Conservation (phyloP, 2,888 invertebrate species). For the Torymus texanus region DNA sequence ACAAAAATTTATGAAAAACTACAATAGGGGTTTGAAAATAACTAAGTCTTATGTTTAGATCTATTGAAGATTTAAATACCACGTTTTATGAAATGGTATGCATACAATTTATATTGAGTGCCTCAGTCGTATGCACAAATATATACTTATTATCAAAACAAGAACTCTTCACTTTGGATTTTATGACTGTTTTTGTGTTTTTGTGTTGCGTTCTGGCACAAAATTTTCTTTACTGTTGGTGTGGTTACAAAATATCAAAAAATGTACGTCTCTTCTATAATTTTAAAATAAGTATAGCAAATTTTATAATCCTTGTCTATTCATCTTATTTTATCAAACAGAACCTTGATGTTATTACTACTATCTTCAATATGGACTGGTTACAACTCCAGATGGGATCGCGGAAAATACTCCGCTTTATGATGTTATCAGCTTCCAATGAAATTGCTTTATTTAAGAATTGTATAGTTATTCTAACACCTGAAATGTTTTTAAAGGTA, state of each 20-base stretch:
- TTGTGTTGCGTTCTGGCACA: constrained; percentile 26
- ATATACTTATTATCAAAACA: constrained; percentile 23
- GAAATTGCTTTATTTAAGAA: constrained; percentile 9
- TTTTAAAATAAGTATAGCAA: no score
- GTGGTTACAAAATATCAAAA: constrained; percentile 22
- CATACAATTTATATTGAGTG: constrained; percentile 11
- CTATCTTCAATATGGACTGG: no score
- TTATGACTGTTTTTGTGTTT: constrained; percentile 21
- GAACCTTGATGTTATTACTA: no score
- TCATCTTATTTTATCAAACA: no score
- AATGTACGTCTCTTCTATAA: not conserved
- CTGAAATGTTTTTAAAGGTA: constrained; percentile 20
- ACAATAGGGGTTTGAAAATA: no score
- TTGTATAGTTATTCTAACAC: not conserved
- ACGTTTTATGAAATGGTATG: not conserved
- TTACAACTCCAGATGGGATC: no score
- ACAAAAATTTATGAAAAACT: no score
- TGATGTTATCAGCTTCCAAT: constrained; percentile 1
- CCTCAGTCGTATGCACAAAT: constrained; percentile 29
- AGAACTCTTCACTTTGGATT: constrained; percentile 4
- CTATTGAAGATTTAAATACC: constrained; percentile 13
- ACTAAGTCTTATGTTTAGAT: not conserved
- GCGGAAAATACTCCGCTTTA: not conserved
- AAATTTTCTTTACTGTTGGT: constrained; percentile 36
- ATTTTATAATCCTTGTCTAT: no score